These are phyloP conservation scores for Pollenia griseotomentosa DNA, from an alignment of 2,888 invertebrate species.

Conservation along the genomic window DNA sequence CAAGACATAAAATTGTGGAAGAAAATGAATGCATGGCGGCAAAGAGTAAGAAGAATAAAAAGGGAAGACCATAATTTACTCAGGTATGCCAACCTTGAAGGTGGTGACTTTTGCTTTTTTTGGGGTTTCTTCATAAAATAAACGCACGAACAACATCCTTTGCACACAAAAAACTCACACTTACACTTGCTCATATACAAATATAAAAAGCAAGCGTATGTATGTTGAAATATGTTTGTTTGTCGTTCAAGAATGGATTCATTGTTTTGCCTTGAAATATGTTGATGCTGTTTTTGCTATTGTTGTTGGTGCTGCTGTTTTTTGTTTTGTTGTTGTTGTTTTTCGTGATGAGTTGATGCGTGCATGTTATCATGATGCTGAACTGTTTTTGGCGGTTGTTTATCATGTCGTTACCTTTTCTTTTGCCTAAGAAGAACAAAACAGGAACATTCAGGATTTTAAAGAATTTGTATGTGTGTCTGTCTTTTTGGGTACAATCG, in stretches of 20 bases:
- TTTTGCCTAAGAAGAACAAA: not conserved
- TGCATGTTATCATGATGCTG: constrained; percentile 36
- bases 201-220: not conserved
- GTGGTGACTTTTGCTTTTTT: constrained; percentile 60
- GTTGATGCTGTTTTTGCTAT: constrained; percentile 1
- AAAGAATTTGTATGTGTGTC: too few species aligned
- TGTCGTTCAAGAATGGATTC: constrained; percentile 22
- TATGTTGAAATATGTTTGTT: constrained; percentile 16
- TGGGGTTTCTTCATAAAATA: constrained; percentile 9
- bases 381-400: constrained; percentile 53
- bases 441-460: too few species aligned
- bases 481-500: too few species aligned
- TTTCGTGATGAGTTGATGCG: constrained; percentile 38
- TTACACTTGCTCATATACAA: too few species aligned
- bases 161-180: not conserved
- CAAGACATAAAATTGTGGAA: not conserved
- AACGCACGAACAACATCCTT: not conserved
- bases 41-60: constrained; percentile 2
- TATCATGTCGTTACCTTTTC: constrained; percentile 41
- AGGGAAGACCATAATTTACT: constrained; percentile 44
- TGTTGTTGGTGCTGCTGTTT: not conserved
- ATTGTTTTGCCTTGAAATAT: constrained; percentile 44
- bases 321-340: not conserved
- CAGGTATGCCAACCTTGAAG: constrained; percentile 49
- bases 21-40: constrained; percentile 4